Percentiles rank a stretch among this genome's conserved stretches.
Conservation (phyloP, 2,113 vertebrate genomes). For the Alethe diademata region DNA sequence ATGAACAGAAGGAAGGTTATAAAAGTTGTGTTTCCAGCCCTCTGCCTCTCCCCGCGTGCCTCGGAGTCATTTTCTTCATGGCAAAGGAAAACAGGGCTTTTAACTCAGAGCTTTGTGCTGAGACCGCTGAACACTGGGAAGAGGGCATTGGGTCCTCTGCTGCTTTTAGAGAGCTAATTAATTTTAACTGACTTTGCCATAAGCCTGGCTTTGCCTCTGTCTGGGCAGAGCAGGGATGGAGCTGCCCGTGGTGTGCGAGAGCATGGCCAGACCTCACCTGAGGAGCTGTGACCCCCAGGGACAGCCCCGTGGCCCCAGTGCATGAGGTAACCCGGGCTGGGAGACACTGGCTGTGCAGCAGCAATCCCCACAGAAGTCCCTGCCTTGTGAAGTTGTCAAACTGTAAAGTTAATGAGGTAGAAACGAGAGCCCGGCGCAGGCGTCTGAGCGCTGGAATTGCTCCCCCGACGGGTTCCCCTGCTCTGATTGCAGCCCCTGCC, state of each 20-base stretch:
- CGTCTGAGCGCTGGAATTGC: conserved; percentile 9
- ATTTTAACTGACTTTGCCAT: background rate
- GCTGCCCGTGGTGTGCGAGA: background rate
- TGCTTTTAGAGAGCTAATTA: background rate
- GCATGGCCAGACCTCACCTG: background rate
- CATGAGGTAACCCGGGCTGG: background rate
- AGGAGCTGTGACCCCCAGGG: background rate
- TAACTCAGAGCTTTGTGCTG: background rate
- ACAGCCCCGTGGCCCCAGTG: accelerated
- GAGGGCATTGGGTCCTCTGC: background rate
- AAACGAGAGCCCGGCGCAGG: conserved; percentile 55
- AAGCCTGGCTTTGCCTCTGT: background rate
- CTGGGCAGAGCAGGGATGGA: background rate
- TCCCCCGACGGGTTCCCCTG: conserved; percentile 12
- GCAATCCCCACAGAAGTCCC: conserved; percentile 15
- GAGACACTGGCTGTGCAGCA: background rate
- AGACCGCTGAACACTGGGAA: background rate
- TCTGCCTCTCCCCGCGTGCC: background rate
- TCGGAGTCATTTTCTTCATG: background rate
- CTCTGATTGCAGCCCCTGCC: background rate
- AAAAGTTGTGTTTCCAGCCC: background rate
- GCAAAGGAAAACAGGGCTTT: background rate
- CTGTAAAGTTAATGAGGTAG: conserved; percentile 73
- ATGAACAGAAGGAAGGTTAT: background rate
- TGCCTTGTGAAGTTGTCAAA: conserved; percentile 67